Conservation (phyloP, 2,888 invertebrate genomes). For the Andrena bucephala region DNA sequence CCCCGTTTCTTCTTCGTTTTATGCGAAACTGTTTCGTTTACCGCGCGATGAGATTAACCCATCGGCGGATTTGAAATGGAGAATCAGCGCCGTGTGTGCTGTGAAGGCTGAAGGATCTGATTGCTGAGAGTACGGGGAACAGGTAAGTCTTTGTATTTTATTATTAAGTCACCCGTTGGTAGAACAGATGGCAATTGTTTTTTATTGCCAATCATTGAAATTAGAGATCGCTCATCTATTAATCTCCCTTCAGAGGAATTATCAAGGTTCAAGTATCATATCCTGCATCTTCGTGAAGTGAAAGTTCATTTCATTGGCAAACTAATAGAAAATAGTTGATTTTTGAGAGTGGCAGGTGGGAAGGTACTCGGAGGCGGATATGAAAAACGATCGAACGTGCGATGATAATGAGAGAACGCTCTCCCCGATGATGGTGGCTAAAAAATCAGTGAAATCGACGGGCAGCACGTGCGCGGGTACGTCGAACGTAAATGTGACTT, state of each 20-base stretch:
- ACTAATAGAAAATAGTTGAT: not conserved
- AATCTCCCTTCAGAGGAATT: not conserved
- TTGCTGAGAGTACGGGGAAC: not conserved
- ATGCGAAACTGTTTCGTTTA: constrained; percentile 78
- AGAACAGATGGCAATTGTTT: not conserved
- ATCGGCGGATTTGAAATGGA: constrained; percentile 25
- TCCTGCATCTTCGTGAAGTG: not conserved
- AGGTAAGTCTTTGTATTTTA: not conserved
- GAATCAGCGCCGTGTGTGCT: not conserved
- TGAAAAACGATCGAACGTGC: constrained; percentile 37
- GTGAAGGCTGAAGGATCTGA: not conserved
- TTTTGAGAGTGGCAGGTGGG: not conserved
- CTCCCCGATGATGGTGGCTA: constrained; percentile 3
- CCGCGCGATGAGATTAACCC: constrained; percentile 41
- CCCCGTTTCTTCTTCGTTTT: constrained; percentile 36
- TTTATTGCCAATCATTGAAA: too few relatives aligned
- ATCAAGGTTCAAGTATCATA: not conserved
- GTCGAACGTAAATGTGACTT: constrained; percentile 76
- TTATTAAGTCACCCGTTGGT: not conserved
- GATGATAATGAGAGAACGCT: constrained; percentile 48
- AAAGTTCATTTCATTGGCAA: not conserved
- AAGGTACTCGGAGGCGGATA: not conserved
- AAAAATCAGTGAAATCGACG: constrained; percentile 51
- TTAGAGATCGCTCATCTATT: too few relatives aligned
- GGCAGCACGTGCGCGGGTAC: constrained; percentile 64